Evolutionary conservation across 2,888 invertebrate genomes (phyloP), one percentile per base, ranked within the genome.

Genomic region (Oligia fasciuncula): DNA sequence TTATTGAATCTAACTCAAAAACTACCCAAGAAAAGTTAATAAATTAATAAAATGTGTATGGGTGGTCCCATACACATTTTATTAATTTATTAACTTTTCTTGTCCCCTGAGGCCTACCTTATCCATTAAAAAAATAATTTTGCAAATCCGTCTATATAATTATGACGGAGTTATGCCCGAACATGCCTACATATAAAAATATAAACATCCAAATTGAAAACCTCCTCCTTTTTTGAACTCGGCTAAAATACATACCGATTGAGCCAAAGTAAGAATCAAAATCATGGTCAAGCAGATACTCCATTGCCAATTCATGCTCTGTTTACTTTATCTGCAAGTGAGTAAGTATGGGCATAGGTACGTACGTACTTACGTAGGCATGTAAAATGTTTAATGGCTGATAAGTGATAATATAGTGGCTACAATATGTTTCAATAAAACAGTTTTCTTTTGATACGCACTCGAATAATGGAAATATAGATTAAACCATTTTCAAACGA

Each of bases 401-500:
- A 29, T 77, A 60, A n/a, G 13, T 63, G 60, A 23, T 77, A 51
- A 35, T 17, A 60, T n/a, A 19, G 23, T 23, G 13, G 68, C 46
- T 49, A 40, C 65, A 40, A 40, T 40, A 51, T 51, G 14, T 72
- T 72, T 29, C 29, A 72, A 72, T 66, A 65, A 29, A 66, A 60
- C 57, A 51, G 73, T 79, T 79, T 60, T 54, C 46, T 71, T 77
- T 72, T 54, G 71, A 72, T 29, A 46, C 57, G 62, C 54, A n/a
- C 63, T 77, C 23, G 29, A 83, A 72, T 82, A 81, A 78, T 83
- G 78, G 83, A 71, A 77, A 81, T 57, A 9, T 68, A 78, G 72
- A 81, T 77, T 72, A 78, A 78, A 81, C 57, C 35, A 17, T 78
- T 72, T 83, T 68, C 68, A 68, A 57, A 54, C 63, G 23, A 63